A percentile compares a stretch with the other conserved stretches of the same genome.
Conservation (phyloP, 2,113 vertebrate species). For the Campylorhamphus procurvoides region DNA sequence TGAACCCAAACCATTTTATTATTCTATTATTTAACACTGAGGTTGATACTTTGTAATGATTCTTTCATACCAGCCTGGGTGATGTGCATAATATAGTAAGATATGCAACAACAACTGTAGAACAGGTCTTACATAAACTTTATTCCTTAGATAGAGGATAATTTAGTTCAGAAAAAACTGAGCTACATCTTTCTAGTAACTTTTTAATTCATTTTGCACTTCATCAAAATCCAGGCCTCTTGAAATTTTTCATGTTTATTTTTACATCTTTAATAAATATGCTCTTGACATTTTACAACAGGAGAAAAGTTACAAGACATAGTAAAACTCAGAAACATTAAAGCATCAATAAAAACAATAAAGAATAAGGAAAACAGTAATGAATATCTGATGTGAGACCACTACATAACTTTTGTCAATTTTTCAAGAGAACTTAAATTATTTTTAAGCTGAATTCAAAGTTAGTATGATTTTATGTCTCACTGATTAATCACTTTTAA, state of each 20-base stretch:
- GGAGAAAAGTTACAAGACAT: background rate
- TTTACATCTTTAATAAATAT: background rate
- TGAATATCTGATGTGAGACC: background rate
- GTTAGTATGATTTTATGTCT: background rate
- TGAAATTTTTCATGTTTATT: fast-evolving
- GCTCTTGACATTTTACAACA: background rate
- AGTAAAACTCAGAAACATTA: background rate
- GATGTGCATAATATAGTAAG: background rate
- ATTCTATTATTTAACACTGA: background rate
- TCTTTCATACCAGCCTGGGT: background rate
- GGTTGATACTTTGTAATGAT: background rate
- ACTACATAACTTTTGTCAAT: background rate
- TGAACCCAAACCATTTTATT: background rate
- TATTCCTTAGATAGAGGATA: background rate
- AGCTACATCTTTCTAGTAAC: background rate
- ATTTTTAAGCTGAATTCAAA: background rate
- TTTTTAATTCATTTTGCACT: background rate
- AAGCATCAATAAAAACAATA: background rate
- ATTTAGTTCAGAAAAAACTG: background rate
- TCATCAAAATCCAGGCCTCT: background rate
- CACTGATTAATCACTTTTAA: background rate
- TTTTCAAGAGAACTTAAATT: background rate
- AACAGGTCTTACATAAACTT: background rate
- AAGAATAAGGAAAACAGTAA: background rate
- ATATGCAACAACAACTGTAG: background rate